Conservation (phyloP, 2,888 invertebrate species). For the Deilephila porcellus region DNA sequence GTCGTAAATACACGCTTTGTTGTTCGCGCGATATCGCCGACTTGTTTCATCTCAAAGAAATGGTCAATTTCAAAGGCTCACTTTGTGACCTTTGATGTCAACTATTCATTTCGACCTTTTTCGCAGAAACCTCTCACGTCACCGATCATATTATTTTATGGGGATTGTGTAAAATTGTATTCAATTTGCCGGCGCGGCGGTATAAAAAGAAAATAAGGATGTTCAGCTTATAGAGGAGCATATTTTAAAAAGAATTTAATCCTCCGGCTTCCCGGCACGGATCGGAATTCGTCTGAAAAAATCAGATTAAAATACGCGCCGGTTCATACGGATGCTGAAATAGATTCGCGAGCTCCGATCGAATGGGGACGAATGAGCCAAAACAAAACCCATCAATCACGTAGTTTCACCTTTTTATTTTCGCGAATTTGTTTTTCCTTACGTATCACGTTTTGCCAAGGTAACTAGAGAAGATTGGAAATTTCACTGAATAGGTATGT, state of each 20-base stretch:
- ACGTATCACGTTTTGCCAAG: not conserved
- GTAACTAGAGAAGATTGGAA: not conserved
- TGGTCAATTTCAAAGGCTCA: slow-evolving; percentile 48
- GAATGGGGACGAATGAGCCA: slow-evolving; percentile 56
- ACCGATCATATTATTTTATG: slow-evolving; percentile 28
- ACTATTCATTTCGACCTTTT: slow-evolving; percentile 40
- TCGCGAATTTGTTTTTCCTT: not conserved
- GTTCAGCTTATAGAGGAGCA: not conserved
- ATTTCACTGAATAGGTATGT: not conserved
- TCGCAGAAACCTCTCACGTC: slow-evolving; percentile 45
- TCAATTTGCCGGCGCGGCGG: not conserved
- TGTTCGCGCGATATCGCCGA: slow-evolving; percentile 45
- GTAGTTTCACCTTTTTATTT: slow-evolving; percentile 48
- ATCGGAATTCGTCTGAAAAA: slow-evolving; percentile 46
- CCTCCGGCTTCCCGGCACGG: slow-evolving; percentile 33
- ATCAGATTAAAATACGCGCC: slow-evolving; percentile 52
- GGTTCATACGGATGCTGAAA: slow-evolving; percentile 52
- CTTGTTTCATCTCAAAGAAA: slow-evolving; percentile 51
- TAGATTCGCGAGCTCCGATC: slow-evolving; percentile 49
- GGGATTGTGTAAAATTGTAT: not conserved
- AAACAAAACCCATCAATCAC: slow-evolving; percentile 61
- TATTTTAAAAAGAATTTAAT: slow-evolving; percentile 27
- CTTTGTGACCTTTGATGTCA: slow-evolving; percentile 44
- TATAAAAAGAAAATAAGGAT: not conserved
- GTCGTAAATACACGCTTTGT: slow-evolving; percentile 42